These are phyloP conservation scores for Orchesellides sinensis DNA, from an alignment of 2,888 invertebrate species.

Conservation along the genomic window DNA sequence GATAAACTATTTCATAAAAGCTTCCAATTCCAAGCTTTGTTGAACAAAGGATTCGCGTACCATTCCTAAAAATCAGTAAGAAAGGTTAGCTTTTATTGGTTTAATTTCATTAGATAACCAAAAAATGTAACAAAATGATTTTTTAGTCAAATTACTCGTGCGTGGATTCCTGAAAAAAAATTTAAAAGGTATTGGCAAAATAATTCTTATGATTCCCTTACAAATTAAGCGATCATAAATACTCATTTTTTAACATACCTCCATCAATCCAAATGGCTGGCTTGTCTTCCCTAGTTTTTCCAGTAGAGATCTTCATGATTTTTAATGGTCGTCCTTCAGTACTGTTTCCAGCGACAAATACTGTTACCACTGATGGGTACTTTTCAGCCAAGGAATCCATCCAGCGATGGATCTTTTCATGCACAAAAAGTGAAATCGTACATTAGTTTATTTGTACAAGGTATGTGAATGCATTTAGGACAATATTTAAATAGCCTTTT, in stretches of 20 bases:
- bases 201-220: too few relatives aligned
- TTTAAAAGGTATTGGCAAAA: neutral
- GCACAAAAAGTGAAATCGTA: too few relatives aligned
- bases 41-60: conserved; percentile 1
- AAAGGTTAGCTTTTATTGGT: too few relatives aligned
- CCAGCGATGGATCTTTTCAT: conserved; percentile 71
- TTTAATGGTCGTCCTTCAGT: conserved; percentile 83
- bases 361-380: conserved; percentile 83
- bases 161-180: conserved; percentile 83
- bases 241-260: conserved; percentile 76
- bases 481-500: neutral
- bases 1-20: neutral
- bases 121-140: neutral
- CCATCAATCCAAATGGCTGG: conserved; percentile 79
- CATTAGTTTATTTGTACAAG: too few relatives aligned
- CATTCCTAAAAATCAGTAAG: conserved; percentile 38
- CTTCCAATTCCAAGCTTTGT: too few relatives aligned
- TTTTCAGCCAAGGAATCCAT: conserved; percentile 83
- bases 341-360: conserved; percentile 85
- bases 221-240: too few relatives aligned
- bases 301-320: conserved; percentile 77
- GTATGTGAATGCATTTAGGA: too few relatives aligned
- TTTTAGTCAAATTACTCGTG: conserved; percentile 76
- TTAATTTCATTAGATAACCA: conserved; percentile 7
- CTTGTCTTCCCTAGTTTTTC: conserved; percentile 78